A percentile compares a stretch with the other conserved stretches of the same genome.
Conservation (phyloP, 2,888 invertebrate species). For the Labia minor region DNA sequence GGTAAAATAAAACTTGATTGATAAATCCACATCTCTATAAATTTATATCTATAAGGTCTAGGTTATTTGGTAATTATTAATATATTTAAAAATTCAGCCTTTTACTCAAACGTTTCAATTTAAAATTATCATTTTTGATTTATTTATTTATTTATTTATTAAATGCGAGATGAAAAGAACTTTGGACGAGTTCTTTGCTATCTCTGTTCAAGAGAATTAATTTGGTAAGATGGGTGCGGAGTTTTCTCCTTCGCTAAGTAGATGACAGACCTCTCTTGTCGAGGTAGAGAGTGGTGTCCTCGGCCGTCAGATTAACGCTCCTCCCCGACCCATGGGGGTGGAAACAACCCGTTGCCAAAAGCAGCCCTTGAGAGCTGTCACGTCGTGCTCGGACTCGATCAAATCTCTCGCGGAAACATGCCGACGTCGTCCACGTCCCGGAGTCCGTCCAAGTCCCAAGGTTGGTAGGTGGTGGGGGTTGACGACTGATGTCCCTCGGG, state of each 20-base stretch:
- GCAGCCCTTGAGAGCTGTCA: slow-evolving; percentile 2
- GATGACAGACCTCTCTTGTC: neutral
- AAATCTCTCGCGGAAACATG: slow-evolving; percentile 13
- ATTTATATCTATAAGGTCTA: too few relatives aligned
- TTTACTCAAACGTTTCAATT: too few relatives aligned
- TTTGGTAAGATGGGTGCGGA: too few relatives aligned
- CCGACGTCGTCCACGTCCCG: neutral
- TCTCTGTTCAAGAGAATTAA: too few relatives aligned
- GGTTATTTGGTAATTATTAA: too few relatives aligned
- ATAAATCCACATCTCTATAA: too few relatives aligned
- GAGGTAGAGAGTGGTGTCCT: slow-evolving; percentile 1
- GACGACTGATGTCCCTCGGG: neutral
- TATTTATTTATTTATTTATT: too few relatives aligned
- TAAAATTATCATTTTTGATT: too few relatives aligned
- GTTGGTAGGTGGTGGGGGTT: neutral
- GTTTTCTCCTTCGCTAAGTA: neutral
- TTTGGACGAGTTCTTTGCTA: too few relatives aligned
- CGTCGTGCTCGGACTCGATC: neutral
- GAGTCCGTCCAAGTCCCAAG: neutral
- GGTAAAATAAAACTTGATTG: too few relatives aligned
- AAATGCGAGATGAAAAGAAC: too few relatives aligned
- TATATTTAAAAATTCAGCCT: too few relatives aligned
- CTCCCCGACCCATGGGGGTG: neutral
- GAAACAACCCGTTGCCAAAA: slow-evolving; percentile 1
- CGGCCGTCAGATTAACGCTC: slow-evolving; percentile 1